Base-by-base conservation (phyloP, 2,888 invertebrate species). In the Pinctada fucata region DNA sequence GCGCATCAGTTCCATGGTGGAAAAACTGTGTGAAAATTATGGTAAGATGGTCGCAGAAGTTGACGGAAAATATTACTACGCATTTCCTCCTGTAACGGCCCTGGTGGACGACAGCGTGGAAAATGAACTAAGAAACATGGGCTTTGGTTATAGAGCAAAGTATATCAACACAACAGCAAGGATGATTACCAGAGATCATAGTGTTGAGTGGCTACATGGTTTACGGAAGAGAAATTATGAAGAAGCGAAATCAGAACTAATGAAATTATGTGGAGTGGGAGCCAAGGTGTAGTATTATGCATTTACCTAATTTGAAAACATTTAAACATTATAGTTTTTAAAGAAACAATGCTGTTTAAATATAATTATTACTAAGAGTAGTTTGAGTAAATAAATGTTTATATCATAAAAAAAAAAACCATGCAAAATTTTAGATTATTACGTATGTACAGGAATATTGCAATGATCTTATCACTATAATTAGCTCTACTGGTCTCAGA, bases 1-100 rank as follows among this genome's bases (percentile, higher is more conserved):
- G 82, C 84, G 98, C 87, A 99, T 99, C 90, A 96, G 96, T 45
- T 94, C 94, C 68, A 96, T 99, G 97, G 96, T 99, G 16, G 96
- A 98, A 90, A 97, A 96, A 91, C 91, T 99, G 81, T 97, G 97
- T 88, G 91, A 90, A 3, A 93, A 95, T 76, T 99, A 96, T 93
- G 99, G 99, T 4, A 92, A 94, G 72, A 94, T 95, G 92, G 95
- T 98, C 83, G 95, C 95, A 83, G 93, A 79, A 67, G 77, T 95
- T 76, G 94, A 96, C 84, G 95, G 94, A 6, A 89, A 92, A 66
- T 92, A 93, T 13, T 97, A 95, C 92, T 95, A 95, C 92, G 93
- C 95, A 80, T 99, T 99, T 93, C 99, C 99, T 51, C 93, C 95
- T 3, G 90, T 88, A 2, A 87, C 90, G 6, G 79, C 83, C 8